A percentile compares a stretch with the other conserved stretches of the same genome.
Conservation (phyloP, 2,888 invertebrate species). For the Cyrtodaria siliqua region DNA sequence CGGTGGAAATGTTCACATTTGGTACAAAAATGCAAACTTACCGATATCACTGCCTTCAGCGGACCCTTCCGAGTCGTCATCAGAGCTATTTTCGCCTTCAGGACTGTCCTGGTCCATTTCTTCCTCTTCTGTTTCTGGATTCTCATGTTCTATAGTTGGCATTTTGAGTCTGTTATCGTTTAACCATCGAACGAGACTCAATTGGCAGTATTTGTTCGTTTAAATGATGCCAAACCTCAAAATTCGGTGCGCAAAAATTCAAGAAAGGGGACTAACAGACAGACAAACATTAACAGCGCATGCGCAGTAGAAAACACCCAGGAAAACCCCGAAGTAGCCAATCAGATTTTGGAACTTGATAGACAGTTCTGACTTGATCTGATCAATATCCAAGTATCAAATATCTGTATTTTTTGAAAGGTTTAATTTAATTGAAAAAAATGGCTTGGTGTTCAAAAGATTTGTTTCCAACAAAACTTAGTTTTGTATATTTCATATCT, state of each 20-base stretch:
- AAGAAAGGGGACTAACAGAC: constrained; percentile 25
- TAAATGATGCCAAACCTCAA: too few relatives aligned
- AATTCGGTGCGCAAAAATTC: neutral
- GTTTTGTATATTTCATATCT: constrained; percentile 92
- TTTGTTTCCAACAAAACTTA: constrained; percentile 94
- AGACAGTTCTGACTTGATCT: too few relatives aligned
- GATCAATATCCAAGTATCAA: too few relatives aligned
- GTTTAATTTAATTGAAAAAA: too few relatives aligned
- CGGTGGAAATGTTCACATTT: too few relatives aligned
- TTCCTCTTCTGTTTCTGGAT: constrained; percentile 86
- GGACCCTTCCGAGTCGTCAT: constrained; percentile 80
- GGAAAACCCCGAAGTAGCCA: constrained; percentile 20
- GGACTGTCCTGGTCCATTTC: constrained; percentile 86
- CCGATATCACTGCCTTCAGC: constrained; percentile 51
- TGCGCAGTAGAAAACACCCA: constrained; percentile 61
- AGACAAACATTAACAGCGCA: constrained; percentile 56
- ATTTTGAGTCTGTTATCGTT: too few relatives aligned
- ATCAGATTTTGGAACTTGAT: too few relatives aligned
- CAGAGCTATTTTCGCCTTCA: constrained; percentile 84
- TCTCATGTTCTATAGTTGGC: constrained; percentile 72
- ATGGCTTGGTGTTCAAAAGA: constrained; percentile 86
- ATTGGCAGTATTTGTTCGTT: too few relatives aligned
- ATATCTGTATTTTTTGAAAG: too few relatives aligned
- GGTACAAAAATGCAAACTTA: neutral
- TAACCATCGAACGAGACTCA: too few relatives aligned